Base-by-base conservation (phyloP, 1,140 invertebrate genomes). In the Limonius californicus region DNA sequence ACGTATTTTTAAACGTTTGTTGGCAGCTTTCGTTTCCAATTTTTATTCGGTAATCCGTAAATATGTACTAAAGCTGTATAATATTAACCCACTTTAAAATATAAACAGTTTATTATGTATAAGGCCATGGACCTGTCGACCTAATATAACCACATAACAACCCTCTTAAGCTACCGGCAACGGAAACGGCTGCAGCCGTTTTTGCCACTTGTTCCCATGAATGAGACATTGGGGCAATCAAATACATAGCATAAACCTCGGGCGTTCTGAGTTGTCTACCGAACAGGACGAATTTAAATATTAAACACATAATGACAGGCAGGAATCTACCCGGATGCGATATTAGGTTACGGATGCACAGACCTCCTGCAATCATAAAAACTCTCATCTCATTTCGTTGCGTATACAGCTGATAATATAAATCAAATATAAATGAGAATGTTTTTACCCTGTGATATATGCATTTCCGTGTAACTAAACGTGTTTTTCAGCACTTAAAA, bases 151-250 rank as follows among this genome's bases (percentile, higher is more conserved):
- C 45, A 50, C 15, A 50, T 50, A 50, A 50, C 45, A 50, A 18
- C 45, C 45, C 45, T 50, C 45, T 50, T 50, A 18, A 50, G 16
- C 45, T 50, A 21, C 4, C 15, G 45, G 15, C 39, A 54, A 27
- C 59, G 59, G 59, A 61, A 61, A 61, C 59, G 59, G 59, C 50
- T 61, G 59, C 18, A 18, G 32, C 12, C 54, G 35, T 62, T 62
- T 62, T 62, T 62, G 53, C 50, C 59, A 61, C 59, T 61, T 62
- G 54, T 47, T 62, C 35, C 35, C 45, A 23, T 30, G 43, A 30
- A 30, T 60, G 43, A 18, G 7, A 50, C 30, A 53, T 54, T 16
- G 7, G 54, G 1, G 7, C 54, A 55, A 14, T 27, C 1, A 23
- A 55, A 16, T 55, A 32, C 30, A 27, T 32, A 32, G 30, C 1